Evolutionary conservation across 2,888 invertebrate species (phyloP), one percentile per base, ranked within the genome.

Genomic region (Limenitis arthemis): DNA sequence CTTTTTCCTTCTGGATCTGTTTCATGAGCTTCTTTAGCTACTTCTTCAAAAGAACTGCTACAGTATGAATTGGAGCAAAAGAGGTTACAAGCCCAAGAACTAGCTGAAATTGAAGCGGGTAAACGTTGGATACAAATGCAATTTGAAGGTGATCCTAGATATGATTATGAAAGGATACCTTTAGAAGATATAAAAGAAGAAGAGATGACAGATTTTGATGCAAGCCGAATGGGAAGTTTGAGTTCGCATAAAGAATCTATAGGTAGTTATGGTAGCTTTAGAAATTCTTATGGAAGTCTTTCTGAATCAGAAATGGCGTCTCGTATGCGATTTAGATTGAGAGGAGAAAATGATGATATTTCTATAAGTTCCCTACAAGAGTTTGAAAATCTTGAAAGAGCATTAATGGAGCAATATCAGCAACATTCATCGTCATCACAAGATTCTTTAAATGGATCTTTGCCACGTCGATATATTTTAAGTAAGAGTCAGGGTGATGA

Each of bases 321-420:
- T 48, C 91, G 94, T n/a, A 90, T 93, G 67, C 92, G 93, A 68
- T 94, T 93, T 75, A 93, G 95, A 67, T 90, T 92, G 5, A 91
- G 92, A 62, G 91, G 93, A n/a, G 96, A 97, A 63, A 94, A 94
- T 69, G 97, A 98, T 71, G 96, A 97, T 71, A 89, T 96, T 39
- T 97, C 97, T 0, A 92, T 97, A 76, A 95, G 93, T 60, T 97
- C 97, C 6, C 87, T 98, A 54, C 96, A 96, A 77, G 98, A 98
- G 73, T 98, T 98, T 84, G 98, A 98, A 83, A 93, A 93, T 58
- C 82, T 98, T 9, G 98, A 98, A 77, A 91, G 91, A 63, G 94
- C 95, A 1, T 90, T 97, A 67, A 87, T 94, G 70, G 95, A 95
- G 72, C 93, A 93, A 72, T 91, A 90, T 64, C 90, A 90, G 66